phyloP scores from a whole-genome alignment of 2,888 invertebrate genomes.

The Trypoxylon attenuatum region DNA sequence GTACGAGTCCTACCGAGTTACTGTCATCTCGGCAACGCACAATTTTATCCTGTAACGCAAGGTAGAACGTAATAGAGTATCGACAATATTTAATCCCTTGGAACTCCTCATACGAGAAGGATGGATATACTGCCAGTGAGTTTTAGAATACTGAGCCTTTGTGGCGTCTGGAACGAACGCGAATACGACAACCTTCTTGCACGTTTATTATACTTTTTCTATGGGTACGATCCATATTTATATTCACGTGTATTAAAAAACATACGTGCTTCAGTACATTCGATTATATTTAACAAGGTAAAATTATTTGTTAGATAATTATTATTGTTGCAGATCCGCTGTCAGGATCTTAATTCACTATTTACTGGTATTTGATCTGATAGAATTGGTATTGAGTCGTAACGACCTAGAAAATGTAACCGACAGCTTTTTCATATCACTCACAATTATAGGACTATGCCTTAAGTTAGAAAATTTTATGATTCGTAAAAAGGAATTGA shows the following conservation, averaged over 20 bases:
- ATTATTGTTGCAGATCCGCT: constrained; percentile 8
- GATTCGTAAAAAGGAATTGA: constrained; percentile 9
- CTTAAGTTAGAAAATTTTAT: constrained; percentile 32
- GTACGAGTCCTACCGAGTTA: not conserved
- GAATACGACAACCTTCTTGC: not conserved
- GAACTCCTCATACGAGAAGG: not conserved
- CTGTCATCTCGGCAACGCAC: not conserved
- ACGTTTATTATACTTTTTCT: constrained; percentile 9
- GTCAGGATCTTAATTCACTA: constrained; percentile 33
- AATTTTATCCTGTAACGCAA: constrained; percentile 1
- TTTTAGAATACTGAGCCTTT: constrained; percentile 26
- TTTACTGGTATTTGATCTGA: constrained; percentile 53
- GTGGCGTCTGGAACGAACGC: constrained; percentile 29
- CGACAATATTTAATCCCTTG: not conserved
- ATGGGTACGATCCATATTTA: too few relatives aligned
- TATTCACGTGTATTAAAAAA: too few relatives aligned
- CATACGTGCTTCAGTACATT: too few relatives aligned
- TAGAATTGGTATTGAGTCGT: constrained; percentile 47
- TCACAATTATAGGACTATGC: constrained; percentile 41
- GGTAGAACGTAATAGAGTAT: not conserved
- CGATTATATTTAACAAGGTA: too few relatives aligned
- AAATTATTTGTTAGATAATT: not conserved
- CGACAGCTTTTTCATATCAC: constrained; percentile 54
- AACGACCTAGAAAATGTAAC: constrained; percentile 53
- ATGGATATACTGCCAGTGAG: constrained; percentile 35